A percentile compares a stretch with the other conserved stretches of the same genome.
Conservation (phyloP, 2,113 vertebrate genomes). For the Pyrgilauda ruficollis region DNA sequence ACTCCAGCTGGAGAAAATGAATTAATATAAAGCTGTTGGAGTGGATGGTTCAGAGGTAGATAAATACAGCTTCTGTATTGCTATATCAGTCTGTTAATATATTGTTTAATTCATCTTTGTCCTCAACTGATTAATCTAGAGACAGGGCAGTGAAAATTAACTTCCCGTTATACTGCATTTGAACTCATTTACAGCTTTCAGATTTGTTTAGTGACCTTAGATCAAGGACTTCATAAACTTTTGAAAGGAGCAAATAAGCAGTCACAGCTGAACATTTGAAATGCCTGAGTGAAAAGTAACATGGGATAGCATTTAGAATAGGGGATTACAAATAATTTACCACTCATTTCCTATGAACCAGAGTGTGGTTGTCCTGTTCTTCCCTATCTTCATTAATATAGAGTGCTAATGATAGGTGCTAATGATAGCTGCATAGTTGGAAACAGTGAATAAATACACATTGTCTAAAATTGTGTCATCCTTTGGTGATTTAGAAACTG, state of each 20-base stretch:
- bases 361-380: not conserved
- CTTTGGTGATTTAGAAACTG: not conserved
- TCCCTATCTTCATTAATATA: not conserved
- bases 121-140: slow-evolving; percentile 48
- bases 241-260: slow-evolving; percentile 25
- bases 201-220: slow-evolving; percentile 41
- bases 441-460: not conserved
- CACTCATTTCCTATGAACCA: not conserved
- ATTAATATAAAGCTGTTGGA: slow-evolving; percentile 16
- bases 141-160: slow-evolving; percentile 68
- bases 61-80: slow-evolving; percentile 49
- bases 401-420: not conserved
- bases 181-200: slow-evolving; percentile 26
- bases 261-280: not conserved
- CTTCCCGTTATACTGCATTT: slow-evolving; percentile 9
- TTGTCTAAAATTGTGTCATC: not conserved
- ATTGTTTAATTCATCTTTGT: slow-evolving; percentile 68
- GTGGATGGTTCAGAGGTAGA: slow-evolving; percentile 26
- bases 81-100: slow-evolving; percentile 13
- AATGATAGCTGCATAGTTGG: not conserved
- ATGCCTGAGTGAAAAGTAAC: not conserved
- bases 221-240: slow-evolving; percentile 52
- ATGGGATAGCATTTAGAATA: not conserved
- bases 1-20: slow-evolving; percentile 43
- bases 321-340: not conserved